A percentile compares a stretch with the other conserved stretches of the same genome.
phyloP scores from a whole-genome alignment of 2,113 vertebrate species.

The Erythrolamprus reginae region DNA sequence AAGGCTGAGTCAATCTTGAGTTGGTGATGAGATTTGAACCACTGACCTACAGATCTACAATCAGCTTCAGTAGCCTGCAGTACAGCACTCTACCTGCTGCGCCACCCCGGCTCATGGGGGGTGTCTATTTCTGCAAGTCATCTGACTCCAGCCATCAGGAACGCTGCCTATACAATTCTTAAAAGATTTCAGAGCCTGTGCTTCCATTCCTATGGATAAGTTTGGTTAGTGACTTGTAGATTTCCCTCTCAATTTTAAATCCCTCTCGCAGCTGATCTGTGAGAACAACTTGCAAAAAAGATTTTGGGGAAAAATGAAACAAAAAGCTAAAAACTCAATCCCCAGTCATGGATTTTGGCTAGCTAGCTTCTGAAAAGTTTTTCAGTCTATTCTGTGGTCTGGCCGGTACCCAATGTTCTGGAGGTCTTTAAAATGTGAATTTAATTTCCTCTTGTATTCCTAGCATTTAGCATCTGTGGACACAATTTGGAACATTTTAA shows the following conservation, averaged over 20 bases:
- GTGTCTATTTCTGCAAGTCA: too few relatives aligned
- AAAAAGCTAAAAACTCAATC: not conserved
- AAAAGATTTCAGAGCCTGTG: not conserved
- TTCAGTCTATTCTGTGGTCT: not conserved
- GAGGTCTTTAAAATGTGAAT: not conserved
- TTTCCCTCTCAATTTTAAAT: not conserved
- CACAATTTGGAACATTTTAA: not conserved
- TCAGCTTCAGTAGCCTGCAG: too few relatives aligned
- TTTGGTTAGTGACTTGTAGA: not conserved
- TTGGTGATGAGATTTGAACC: too few relatives aligned
- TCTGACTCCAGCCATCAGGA: not conserved
- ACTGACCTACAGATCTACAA: too few relatives aligned
- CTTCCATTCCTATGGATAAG: not conserved
- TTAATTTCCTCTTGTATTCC: not conserved
- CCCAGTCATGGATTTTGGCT: not conserved
- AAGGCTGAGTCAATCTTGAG: too few relatives aligned
- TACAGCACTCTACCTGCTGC: too few relatives aligned
- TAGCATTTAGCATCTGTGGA: not conserved
- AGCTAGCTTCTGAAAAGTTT: not conserved
- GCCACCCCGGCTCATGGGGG: too few relatives aligned
- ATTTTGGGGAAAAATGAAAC: not conserved
- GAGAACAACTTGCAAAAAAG: not conserved
- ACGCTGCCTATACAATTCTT: not conserved
- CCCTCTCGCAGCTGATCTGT: not conserved
- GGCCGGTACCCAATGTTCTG: not conserved